Evolutionary conservation across 2,888 invertebrate species (phyloP).

Genomic region (Ectropis crepuscularia): DNA sequence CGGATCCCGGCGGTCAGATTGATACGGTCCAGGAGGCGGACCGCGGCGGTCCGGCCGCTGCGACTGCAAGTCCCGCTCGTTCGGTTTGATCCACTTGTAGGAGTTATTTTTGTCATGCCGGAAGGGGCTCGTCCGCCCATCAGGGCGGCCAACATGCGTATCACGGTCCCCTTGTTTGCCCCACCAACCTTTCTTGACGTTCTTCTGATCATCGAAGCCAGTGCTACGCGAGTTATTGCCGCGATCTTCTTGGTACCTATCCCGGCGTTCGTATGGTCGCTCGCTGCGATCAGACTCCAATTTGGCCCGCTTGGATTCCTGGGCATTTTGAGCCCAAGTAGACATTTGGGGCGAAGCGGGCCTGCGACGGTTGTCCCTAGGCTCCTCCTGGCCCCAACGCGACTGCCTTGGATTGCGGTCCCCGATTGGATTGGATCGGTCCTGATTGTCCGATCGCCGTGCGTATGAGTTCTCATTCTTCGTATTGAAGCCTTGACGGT

Average conservation of each 20-base stretch:
- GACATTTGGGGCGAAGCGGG: not conserved
- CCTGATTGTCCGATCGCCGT: not conserved
- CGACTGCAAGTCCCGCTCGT: not conserved
- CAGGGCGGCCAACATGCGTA: not conserved
- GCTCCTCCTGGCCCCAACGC: not conserved
- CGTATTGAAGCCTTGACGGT: not conserved
- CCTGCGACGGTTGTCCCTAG: not conserved
- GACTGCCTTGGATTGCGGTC: too few species aligned
- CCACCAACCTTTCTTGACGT: too few species aligned
- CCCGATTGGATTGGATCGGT: too few species aligned
- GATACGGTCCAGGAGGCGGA: too few species aligned
- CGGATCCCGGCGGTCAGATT: too few species aligned
- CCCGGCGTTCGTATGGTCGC: not conserved
- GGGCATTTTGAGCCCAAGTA: not conserved
- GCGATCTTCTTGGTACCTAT: not conserved
- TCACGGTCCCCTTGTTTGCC: too few species aligned
- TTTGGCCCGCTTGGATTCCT: conserved; percentile 5
- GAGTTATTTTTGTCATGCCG: not conserved
- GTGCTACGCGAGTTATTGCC: not conserved
- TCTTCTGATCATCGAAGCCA: not conserved
- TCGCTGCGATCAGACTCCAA: conserved; percentile 5
- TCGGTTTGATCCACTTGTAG: not conserved
- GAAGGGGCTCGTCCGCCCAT: not conserved
- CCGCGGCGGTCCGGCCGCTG: not conserved
- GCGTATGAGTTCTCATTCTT: not conserved